Evolutionary conservation across 2,113 vertebrate species (phyloP).

Genomic region (Hippocampus abdominalis): DNA sequence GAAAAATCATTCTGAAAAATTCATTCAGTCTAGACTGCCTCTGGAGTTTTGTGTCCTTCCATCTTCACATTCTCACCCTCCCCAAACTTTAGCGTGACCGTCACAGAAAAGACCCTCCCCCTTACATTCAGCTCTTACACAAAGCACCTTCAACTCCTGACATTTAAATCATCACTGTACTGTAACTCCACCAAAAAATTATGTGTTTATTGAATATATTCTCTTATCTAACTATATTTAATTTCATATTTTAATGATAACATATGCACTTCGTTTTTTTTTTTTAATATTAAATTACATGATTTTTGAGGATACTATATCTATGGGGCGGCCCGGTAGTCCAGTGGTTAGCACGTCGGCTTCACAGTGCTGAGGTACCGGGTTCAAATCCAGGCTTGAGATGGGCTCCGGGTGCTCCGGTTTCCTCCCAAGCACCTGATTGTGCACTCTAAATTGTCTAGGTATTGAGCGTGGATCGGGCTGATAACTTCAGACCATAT

Average conservation of each 20-base stretch:
- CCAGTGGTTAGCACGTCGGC: no score
- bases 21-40: constrained; percentile 23
- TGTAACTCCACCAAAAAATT: background rate
- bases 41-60: constrained; percentile 41
- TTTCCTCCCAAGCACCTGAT: no score
- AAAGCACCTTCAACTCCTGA: constrained; percentile 9
- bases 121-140: constrained; percentile 20
- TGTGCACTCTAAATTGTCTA: no score
- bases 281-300: background rate
- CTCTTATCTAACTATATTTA: no score
- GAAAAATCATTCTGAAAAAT: background rate
- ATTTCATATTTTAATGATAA: no score
- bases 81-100: constrained; percentile 40
- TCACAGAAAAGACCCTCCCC: constrained; percentile 52
- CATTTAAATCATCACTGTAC: background rate
- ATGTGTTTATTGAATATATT: background rate
- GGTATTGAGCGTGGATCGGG: no score
- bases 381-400: no score
- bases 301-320: background rate
- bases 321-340: no score
- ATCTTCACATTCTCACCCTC: constrained; percentile 48
- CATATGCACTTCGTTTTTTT: background rate
- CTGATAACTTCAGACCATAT: no score
- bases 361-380: no score
- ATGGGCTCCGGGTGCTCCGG: no score